Base-by-base conservation (phyloP, 2,888 invertebrate genomes). In the Unio delphinus region DNA sequence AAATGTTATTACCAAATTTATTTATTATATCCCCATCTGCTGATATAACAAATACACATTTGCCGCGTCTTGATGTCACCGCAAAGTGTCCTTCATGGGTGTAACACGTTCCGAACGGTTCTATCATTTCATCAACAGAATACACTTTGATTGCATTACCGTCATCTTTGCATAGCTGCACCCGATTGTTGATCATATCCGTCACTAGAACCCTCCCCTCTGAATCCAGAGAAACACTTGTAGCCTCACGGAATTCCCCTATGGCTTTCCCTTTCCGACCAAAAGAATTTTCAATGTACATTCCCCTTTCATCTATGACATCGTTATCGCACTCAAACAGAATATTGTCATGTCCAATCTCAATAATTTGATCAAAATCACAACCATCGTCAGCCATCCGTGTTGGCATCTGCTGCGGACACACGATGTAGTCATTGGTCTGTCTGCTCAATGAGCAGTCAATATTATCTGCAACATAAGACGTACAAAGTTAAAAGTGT, bases 171-270 rank as follows among this genome's bases (percentile, higher is more conserved):
- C 83, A 85, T 3, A 79, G 60, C 65, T 82, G 82, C 20, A 87
- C 65, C 18, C 81, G 73, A 54, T 78, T 80, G 70, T 82, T 83
- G 30, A 84, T 75, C 80, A 85, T 79, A 69, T 87, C 87, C 3
- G 86, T 83, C 0, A 84, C 79, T 1, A 85, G 59, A n/a, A 83
- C 72, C 20, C 75, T 75, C 4, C 82, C 82, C 66, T 79, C 68
- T 4, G 70, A 67, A 17, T 81, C 26, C 59, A 72, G 69, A 1
- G 69, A 62, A 7, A 84, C 69, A 30, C 79, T 75, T 2, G 78
- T 78, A 0, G 79, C 81, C 67, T 83, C 80, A 45, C 78, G 74
- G 28, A 82, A 75, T 55, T 78, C 69, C 1, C 80, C 81, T 7
- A 67, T 54, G 0, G 62, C 65, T 26, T 70, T 72, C 11, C 79